Percentiles rank a stretch among this genome's conserved stretches.
These are phyloP conservation scores for Chiloscyllium plagiosum DNA, from an alignment of 2,113 vertebrate species.

Conservation along the genomic window DNA sequence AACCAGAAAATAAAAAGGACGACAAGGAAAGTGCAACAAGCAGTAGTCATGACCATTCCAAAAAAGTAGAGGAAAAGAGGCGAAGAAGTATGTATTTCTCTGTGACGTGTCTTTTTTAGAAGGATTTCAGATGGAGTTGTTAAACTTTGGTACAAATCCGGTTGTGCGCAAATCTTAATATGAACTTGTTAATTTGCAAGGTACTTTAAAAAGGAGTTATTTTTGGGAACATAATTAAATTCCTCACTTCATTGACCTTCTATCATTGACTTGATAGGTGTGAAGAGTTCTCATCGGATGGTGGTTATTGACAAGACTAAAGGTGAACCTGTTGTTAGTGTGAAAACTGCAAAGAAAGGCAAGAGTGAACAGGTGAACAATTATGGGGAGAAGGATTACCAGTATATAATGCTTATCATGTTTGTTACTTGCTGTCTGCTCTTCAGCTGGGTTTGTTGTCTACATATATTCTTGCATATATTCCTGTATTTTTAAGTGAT, in stretches of 20 bases:
- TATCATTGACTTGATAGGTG: constrained; percentile 51
- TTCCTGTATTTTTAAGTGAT: background rate
- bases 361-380: constrained; percentile 25
- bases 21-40: constrained; percentile 69
- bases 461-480: background rate
- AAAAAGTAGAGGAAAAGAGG: constrained; percentile 82
- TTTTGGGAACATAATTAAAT: background rate
- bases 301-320: constrained; percentile 68
- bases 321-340: constrained; percentile 61
- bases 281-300: constrained; percentile 81
- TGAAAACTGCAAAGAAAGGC: constrained; percentile 34
- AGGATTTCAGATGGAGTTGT: background rate
- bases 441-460: background rate
- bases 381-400: background rate
- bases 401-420: background rate
- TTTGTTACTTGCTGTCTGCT: background rate
- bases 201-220: background rate
- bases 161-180: background rate
- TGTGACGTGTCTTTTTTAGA: background rate
- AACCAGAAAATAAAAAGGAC: constrained; percentile 70
- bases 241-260: constrained; percentile 43
- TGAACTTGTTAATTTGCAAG: background rate
- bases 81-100: constrained; percentile 67
- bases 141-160: background rate
- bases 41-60: constrained; percentile 61